Conservation (phyloP, 1,140 invertebrate genomes). For the Sitophilus oryzae region DNA sequence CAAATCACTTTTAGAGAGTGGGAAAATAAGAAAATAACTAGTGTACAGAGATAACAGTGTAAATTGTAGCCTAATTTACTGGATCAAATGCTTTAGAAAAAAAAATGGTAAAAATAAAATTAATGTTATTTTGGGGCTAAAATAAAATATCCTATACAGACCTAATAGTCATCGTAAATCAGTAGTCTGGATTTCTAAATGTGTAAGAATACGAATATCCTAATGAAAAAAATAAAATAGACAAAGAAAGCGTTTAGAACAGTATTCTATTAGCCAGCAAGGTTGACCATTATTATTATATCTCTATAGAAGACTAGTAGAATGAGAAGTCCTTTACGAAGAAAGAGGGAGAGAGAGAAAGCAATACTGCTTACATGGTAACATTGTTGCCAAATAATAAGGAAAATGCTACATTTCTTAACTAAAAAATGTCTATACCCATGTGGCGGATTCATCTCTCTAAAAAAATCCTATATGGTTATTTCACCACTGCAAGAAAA, state of each 20-base stretch:
- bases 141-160: neutral
- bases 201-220: neutral
- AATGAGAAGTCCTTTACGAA: too few species aligned
- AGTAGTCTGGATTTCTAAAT: neutral
- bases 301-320: too few species aligned
- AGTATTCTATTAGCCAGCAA: neutral
- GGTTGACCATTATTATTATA: too few species aligned
- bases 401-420: too few species aligned
- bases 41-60: constrained; percentile 27
- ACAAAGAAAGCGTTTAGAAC: neutral
- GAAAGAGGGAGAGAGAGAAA: too few species aligned
- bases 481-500: too few species aligned
- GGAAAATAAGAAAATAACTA: constrained; percentile 10
- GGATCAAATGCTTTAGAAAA: neutral
- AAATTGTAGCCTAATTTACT: constrained; percentile 15
- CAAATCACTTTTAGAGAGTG: constrained; percentile 20
- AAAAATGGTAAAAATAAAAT: neutral
- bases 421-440: too few species aligned
- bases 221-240: neutral
- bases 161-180: neutral
- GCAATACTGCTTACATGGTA: too few species aligned
- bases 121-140: neutral
- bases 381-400: too few species aligned
- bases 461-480: too few species aligned
- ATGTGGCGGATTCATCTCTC: too few species aligned